Evolutionary conservation across 1,140 invertebrate species (phyloP).

Genomic region (Sinonovacula constricta): DNA sequence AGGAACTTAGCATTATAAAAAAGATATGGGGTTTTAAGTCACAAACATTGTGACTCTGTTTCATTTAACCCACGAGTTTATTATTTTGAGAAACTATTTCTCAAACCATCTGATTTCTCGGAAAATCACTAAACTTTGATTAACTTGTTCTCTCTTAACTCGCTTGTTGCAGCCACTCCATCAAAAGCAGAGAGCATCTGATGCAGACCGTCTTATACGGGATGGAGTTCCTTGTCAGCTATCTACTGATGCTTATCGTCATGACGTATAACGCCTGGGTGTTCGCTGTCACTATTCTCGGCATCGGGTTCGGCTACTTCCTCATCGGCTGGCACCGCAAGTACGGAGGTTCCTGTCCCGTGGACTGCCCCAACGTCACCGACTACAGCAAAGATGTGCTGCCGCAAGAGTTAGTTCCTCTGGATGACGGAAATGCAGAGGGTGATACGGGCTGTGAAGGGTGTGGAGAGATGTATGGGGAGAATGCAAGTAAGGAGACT

Average conservation of each 20-base stretch:
- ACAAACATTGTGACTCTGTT: no score
- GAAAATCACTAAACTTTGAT: no score
- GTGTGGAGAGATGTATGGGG: no score
- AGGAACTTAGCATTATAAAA: no score
- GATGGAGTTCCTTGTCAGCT: conserved; percentile 70
- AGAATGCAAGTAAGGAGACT: no score
- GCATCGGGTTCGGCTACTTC: conserved; percentile 73
- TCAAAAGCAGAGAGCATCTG: conserved; percentile 64
- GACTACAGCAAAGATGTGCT: conserved; percentile 34
- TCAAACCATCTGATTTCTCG: no score
- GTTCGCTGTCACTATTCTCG: conserved; percentile 64
- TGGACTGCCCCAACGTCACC: conserved; percentile 5
- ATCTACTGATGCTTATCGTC: conserved; percentile 74
- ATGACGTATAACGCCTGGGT: conserved; percentile 77
- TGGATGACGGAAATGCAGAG: conserved; percentile 18
- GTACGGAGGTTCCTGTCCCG: conserved; percentile 35
- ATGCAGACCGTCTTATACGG: conserved; percentile 74
- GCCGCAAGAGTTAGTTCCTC: conserved; percentile 57
- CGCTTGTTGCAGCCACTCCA: conserved; percentile 65
- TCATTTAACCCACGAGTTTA: no score
- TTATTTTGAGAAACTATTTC: no score
- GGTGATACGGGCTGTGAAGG: not conserved
- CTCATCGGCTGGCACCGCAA: conserved; percentile 68
- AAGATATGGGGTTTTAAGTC: no score
- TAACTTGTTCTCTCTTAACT: no score